A percentile compares a stretch with the other conserved stretches of the same genome.
phyloP scores from a whole-genome alignment of 2,797 vertebrate species.

The Synaphobranchus kaupii region DNA sequence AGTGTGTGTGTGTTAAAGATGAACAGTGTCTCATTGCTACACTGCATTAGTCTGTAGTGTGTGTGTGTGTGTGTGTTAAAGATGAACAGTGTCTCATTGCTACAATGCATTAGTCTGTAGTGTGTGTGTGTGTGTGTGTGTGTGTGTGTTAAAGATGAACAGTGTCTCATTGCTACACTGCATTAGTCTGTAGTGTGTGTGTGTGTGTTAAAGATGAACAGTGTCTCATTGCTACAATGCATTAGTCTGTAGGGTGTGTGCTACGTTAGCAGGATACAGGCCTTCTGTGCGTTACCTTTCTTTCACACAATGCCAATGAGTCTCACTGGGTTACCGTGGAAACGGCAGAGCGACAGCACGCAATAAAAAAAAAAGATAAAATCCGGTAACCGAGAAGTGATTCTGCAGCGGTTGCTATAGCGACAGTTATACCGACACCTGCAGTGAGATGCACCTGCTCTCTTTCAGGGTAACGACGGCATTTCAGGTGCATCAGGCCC shows the following conservation, averaged over 20 bases:
- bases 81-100: no score
- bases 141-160: no score
- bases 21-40: no score
- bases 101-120: no score
- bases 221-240: neutral
- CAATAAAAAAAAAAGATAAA: neutral
- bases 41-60: no score
- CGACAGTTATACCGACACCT: neutral
- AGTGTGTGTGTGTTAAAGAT: no score
- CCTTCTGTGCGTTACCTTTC: neutral
- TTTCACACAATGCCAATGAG: neutral
- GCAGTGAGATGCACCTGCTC: neutral
- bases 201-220: neutral
- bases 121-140: no score
- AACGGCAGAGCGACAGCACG: neutral
- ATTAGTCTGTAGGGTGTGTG: neutral
- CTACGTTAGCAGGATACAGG: neutral
- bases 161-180: no score
- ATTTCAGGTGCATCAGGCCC: slow-evolving; percentile 78
- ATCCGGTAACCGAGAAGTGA: neutral
- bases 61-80: no score
- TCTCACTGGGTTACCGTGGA: neutral
- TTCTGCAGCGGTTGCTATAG: neutral
- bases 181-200: no score
- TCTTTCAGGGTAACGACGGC: slow-evolving; percentile 85